Base-by-base conservation (phyloP, 2,797 vertebrate species). In the Onychomys leucogaster region DNA sequence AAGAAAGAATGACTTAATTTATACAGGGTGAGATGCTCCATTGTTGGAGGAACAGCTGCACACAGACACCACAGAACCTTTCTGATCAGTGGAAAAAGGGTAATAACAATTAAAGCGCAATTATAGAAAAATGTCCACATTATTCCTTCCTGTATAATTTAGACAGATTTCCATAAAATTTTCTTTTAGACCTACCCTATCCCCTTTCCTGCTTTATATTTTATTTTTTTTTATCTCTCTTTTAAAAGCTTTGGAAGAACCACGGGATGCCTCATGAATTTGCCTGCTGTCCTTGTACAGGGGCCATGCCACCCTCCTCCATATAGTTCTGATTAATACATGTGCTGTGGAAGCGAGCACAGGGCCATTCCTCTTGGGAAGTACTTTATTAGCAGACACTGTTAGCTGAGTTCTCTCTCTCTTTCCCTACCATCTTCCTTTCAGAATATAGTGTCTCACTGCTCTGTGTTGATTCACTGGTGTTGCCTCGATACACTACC, bases 1-100 rank as follows among this genome's bases (percentile, higher is more conserved):
- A 93, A 71, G 63, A 90, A 87, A 91, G 75, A 46, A 76, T 21
- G 27, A 23, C 29, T 93, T 95, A 90, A 55, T 95, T 94, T 92
- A 46, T 43, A 7, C 1, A 73, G 63, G 65, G 16, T n/a, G 7
- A 86, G 89, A 13, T 29, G 41, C 82, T 81, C 59, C 5, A 41
- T 16, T 94, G 29, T 41, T 55, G 7, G 3, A 46, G 8, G 43
- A 67, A 73, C 82, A 90, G 59, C 52, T 25, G 34, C 52, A 55
- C 5, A 25, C 80, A 87, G 73, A 63, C 57, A n/a, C 67, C 67
- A n/a, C 67, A 69, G 59, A 92, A 69, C 41, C 16, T 87, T 96
- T 65, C 27, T 55, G 55, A 86, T 41, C 81, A 81, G 65, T 80
- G 19, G 43, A 55, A 65, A 32, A 84, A 91, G n/a, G 23, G 1